Evolutionary conservation across 2,113 vertebrate species (phyloP).

Genomic region (Agelaius phoeniceus): DNA sequence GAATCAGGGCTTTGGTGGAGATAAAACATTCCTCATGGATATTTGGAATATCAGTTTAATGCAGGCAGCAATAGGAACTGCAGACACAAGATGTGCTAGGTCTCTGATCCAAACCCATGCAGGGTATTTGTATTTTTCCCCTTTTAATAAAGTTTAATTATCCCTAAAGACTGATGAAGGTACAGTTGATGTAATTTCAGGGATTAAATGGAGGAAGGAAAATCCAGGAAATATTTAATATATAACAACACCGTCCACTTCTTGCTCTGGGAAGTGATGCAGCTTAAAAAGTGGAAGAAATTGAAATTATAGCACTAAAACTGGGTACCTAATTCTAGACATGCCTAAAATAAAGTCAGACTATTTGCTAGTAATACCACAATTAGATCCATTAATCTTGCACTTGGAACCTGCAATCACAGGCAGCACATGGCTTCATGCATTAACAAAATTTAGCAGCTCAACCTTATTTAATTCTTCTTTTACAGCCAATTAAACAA

Average conservation of each 20-base stretch:
- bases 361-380: conserved; percentile 36
- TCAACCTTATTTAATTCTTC: conserved; percentile 76
- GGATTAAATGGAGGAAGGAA: conserved; percentile 8
- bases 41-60: conserved; percentile 39
- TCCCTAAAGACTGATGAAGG: conserved; percentile 19
- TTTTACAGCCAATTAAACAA: conserved; percentile 81
- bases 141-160: conserved; percentile 5
- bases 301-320: conserved; percentile 20
- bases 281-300: conserved; percentile 37
- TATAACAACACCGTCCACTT: not conserved
- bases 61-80: conserved; percentile 27
- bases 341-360: conserved; percentile 47
- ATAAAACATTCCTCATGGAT: conserved; percentile 70
- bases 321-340: not conserved
- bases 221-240: not conserved
- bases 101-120: not conserved
- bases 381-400: conserved; percentile 76
- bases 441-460: conserved; percentile 74
- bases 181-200: not conserved
- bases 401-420: conserved; percentile 70
- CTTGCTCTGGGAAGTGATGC: not conserved
- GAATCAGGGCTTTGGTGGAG: conserved; percentile 29
- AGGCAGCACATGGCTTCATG: conserved; percentile 4
- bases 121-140: not conserved
- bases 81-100: not conserved